phyloP scores from a whole-genome alignment of 2,797 vertebrate genomes.

The Discoglossus pictus region DNA sequence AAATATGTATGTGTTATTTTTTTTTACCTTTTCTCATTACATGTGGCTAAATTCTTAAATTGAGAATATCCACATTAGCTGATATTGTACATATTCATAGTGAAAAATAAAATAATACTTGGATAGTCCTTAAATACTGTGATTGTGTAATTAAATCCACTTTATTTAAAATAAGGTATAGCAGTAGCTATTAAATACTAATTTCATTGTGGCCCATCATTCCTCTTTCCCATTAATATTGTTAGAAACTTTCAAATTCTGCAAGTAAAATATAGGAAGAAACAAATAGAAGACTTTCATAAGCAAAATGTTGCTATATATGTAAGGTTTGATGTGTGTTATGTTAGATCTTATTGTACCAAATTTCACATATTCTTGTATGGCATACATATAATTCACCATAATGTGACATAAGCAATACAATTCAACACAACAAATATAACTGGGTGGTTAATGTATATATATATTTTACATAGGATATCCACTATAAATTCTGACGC shows the following conservation, averaged over 20 bases:
- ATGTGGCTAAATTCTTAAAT: too few species aligned
- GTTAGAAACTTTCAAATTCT: constrained; percentile 11
- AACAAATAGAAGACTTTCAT: constrained; percentile 11
- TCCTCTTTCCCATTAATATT: neutral
- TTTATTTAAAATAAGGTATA: too few species aligned
- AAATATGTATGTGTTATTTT: too few species aligned
- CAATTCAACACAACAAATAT: constrained; percentile 45
- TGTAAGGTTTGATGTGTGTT: constrained; percentile 25
- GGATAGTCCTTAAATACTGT: too few species aligned
- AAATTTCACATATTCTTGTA: constrained; percentile 31
- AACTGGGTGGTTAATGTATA: constrained; percentile 22
- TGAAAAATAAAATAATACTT: too few species aligned
- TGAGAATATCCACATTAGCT: too few species aligned
- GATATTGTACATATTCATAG: too few species aligned
- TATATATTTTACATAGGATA: constrained; percentile 48
- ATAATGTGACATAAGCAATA: constrained; percentile 41
- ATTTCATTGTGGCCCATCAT: neutral
- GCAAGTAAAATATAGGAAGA: constrained; percentile 7
- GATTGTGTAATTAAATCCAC: too few species aligned
- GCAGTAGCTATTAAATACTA: too few species aligned
- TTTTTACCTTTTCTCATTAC: too few species aligned
- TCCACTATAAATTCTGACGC: constrained; percentile 45
- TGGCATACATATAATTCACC: constrained; percentile 43
- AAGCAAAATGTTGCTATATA: constrained; percentile 20
- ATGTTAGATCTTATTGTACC: constrained; percentile 5